Percentiles rank a stretch among this genome's conserved stretches.
Evolutionary conservation across 2,888 invertebrate genomes (phyloP).

Genomic region (Polydrusus cervinus): DNA sequence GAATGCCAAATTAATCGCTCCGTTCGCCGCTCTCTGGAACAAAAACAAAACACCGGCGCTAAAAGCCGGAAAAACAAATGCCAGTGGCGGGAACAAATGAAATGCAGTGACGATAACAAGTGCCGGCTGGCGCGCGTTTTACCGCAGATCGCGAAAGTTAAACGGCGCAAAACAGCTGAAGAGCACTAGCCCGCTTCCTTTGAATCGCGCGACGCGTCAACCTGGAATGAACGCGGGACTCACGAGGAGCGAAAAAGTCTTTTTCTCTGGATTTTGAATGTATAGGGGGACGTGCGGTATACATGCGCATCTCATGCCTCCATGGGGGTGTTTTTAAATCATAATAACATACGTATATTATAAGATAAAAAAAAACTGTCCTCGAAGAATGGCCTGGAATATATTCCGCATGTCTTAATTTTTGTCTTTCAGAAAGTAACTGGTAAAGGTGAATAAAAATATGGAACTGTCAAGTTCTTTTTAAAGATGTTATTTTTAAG

Average conservation of each 20-base stretch:
- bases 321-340: constrained; percentile 1
- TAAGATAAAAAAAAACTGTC: too few relatives aligned
- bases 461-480: too few relatives aligned
- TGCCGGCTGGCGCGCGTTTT: constrained; percentile 39
- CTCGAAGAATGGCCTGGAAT: too few relatives aligned
- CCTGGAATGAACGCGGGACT: constrained; percentile 44
- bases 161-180: constrained; percentile 26
- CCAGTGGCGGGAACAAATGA: constrained; percentile 36
- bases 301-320: constrained; percentile 21
- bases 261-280: constrained; percentile 36
- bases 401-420: too few relatives aligned
- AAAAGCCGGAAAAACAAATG: constrained; percentile 48
- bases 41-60: constrained; percentile 35
- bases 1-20: constrained; percentile 27
- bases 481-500: too few relatives aligned
- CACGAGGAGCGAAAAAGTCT: constrained; percentile 31
- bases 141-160: constrained; percentile 24
- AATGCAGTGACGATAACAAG: constrained; percentile 33
- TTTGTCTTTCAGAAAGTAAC: too few relatives aligned
- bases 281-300: constrained; percentile 13
- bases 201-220: constrained; percentile 43
- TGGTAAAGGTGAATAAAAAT: too few relatives aligned
- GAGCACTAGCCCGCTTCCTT: constrained; percentile 30
- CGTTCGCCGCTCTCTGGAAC: background rate
- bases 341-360: background rate